Percentiles rank a stretch among this genome's conserved stretches.
phyloP scores from a whole-genome alignment of 2,797 vertebrate species.

The Melanitta fusca region DNA sequence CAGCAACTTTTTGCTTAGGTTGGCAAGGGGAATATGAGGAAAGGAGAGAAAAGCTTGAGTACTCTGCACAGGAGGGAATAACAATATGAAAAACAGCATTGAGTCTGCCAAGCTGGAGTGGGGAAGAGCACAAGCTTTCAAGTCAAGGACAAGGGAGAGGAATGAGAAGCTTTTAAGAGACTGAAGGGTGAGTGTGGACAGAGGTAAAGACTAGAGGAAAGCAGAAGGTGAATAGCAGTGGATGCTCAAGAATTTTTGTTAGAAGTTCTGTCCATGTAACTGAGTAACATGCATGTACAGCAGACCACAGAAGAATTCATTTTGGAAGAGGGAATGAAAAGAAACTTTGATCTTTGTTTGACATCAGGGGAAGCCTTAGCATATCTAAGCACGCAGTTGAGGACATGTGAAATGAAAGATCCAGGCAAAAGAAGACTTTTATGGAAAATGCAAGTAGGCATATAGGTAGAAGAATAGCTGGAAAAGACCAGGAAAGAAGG shows the following conservation, averaged over 20 bases:
- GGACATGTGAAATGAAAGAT: not conserved
- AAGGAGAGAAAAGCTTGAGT: not conserved
- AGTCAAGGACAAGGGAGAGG: not conserved
- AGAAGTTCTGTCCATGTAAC: not conserved
- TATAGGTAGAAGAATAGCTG: not conserved
- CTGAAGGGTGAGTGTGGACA: not conserved
- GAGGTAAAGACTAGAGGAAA: not conserved
- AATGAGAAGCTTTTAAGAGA: not conserved
- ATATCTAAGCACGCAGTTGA: rapidly evolving
- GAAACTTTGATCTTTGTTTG: not conserved
- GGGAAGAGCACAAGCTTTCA: not conserved
- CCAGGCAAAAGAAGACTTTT: not conserved
- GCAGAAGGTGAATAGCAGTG: not conserved
- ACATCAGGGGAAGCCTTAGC: not conserved
- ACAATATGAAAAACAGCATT: rapidly evolving
- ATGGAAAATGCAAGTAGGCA: not conserved
- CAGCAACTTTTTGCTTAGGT: not conserved
- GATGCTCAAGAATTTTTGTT: not conserved
- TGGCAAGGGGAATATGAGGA: not conserved
- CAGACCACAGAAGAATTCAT: not conserved
- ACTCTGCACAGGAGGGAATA: not conserved
- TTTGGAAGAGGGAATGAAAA: not conserved
- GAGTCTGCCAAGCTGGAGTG: not conserved
- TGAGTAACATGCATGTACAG: not conserved
- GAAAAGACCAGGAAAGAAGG: not conserved